Base-by-base conservation (phyloP, 2,888 invertebrate genomes). In the Leucophenga montana region DNA sequence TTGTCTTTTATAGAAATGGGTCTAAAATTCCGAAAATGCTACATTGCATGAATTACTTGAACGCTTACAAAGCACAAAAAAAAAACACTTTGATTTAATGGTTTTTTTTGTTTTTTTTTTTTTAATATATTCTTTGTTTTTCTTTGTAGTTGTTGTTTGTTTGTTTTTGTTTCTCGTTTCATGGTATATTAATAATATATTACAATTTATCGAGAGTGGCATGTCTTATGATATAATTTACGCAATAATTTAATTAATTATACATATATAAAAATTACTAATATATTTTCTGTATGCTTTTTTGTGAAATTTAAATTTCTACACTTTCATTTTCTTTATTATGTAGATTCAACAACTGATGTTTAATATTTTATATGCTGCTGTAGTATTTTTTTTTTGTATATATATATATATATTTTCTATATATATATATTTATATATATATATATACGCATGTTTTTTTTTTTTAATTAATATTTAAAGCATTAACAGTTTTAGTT, bases 271-370 rank as follows among this genome's bases (percentile, higher is more conserved):
- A 50, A 50, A 50, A 50, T 50, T 50, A n/a, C 13, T n/a, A 39
- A 22, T 18, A 54, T 20, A 48, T 64, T 64, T 64, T 16, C 44
- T 64, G 18, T 14, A 46, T 59, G 31, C 31, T 59, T 59, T 59
- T 59, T 50, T 22, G 33, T 61, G 56, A 62, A 67, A 57, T 57
- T 18, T 14, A 67, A 67, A 67, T 56, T 57, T 57, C 39, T 39
- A 54, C 22, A 57, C 31, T 57, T 57, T 57, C 31, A 1, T 50
- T 27, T 57, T 16, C 20, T 0, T 16, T 53, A 20, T 14, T 5
- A 57, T 57, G 9, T 14, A 20, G 4, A 3, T 53, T 2, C 57
- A 57, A 57, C 57, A 57, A 31, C n/a, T 57, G 57, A 14, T 57
- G 11, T n/a, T 14, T n/a, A 5, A 27, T 3, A 4, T 27, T 27